Conservation (phyloP, 2,797 vertebrate species). For the Lates japonicus region DNA sequence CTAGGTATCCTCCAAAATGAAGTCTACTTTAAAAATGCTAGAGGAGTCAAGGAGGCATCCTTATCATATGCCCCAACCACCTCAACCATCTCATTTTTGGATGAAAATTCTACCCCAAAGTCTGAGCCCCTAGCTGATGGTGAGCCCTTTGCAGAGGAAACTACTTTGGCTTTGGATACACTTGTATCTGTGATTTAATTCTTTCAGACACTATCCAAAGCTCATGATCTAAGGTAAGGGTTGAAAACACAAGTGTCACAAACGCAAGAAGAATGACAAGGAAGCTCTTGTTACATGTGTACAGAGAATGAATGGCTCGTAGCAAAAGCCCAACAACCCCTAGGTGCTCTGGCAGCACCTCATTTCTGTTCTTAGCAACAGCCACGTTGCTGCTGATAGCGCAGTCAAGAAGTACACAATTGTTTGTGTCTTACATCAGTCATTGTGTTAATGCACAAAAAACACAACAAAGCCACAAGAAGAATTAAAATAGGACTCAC, state of each 20-base stretch:
- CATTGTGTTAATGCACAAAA: background rate
- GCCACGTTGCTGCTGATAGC: background rate
- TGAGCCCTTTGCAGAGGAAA: background rate
- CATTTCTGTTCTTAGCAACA: background rate
- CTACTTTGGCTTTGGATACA: background rate
- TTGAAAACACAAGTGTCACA: background rate
- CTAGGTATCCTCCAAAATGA: background rate
- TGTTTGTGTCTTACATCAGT: background rate
- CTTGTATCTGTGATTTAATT: background rate
- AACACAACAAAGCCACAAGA: conserved; percentile 2
- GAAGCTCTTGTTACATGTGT: background rate
- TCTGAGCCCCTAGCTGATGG: no score
- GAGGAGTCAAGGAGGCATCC: background rate
- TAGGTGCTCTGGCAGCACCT: background rate
- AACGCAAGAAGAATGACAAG: no score
- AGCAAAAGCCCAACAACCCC: background rate
- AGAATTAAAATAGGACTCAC: conserved; percentile 76
- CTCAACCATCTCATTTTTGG: background rate
- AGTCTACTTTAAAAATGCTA: background rate
- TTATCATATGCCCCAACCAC: background rate
- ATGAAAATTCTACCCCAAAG: background rate
- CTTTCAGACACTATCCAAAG: background rate
- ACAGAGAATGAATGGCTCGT: background rate
- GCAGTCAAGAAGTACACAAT: background rate
- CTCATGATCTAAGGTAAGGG: background rate